A percentile compares a stretch with the other conserved stretches of the same genome.
Conservation (phyloP, 2,888 invertebrate genomes). For the Seladonia tumulorum region DNA sequence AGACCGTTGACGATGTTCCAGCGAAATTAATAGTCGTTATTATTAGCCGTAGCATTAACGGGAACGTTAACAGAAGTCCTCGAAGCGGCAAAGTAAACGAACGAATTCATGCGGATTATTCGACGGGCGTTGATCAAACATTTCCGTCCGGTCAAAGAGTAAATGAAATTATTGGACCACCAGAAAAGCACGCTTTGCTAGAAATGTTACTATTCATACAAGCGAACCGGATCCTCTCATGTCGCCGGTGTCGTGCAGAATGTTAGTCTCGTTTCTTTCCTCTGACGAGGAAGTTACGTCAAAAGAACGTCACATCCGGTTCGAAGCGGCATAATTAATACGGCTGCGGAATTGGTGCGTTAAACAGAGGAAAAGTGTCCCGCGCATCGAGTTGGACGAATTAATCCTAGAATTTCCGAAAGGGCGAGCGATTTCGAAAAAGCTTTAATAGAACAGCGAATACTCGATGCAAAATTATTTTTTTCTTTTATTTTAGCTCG, state of each 20-base stretch:
- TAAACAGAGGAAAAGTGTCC: not conserved
- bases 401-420: not conserved
- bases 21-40: constrained; percentile 37
- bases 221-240: not conserved
- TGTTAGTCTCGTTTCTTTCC: constrained; percentile 12
- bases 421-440: too few species aligned
- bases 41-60: constrained; percentile 29
- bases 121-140: constrained; percentile 43
- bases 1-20: not conserved
- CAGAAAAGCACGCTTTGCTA: not conserved
- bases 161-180: constrained; percentile 41
- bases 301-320: not conserved
- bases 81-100: constrained; percentile 44
- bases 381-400: not conserved
- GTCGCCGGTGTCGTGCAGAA: not conserved
- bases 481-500: too few species aligned
- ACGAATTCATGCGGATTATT: constrained; percentile 31
- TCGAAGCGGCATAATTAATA: not conserved
- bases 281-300: not conserved
- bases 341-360: not conserved
- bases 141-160: constrained; percentile 23
- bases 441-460: too few species aligned
- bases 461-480: too few species aligned
- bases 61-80: constrained; percentile 39
- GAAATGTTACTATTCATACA: constrained; percentile 14